These are phyloP conservation scores for Lepilemur septentrionalis DNA, from an alignment of 2,797 vertebrate species.

Conservation along the genomic window DNA sequence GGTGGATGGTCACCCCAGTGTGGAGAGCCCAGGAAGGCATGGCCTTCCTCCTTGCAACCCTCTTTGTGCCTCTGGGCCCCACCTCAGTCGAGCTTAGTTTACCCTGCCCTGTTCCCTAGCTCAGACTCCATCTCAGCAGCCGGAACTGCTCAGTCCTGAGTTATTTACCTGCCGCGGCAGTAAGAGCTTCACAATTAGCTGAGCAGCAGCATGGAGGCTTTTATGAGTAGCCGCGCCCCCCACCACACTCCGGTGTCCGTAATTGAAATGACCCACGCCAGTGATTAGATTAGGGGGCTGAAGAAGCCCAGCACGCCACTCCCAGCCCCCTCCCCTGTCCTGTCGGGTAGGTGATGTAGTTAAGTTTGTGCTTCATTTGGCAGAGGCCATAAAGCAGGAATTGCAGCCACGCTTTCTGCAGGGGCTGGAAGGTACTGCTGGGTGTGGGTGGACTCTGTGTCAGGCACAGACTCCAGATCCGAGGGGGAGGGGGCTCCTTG, in stretches of 20 bases:
- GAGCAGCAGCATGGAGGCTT: slow-evolving; percentile 58
- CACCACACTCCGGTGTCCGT: slow-evolving; percentile 66
- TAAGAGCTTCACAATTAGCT: slow-evolving; percentile 72
- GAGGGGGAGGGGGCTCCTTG: not conserved
- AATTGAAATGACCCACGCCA: slow-evolving; percentile 80
- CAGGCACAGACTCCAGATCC: not conserved
- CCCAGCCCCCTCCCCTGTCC: not conserved
- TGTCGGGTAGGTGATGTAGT: slow-evolving; percentile 68
- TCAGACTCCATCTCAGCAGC: slow-evolving; percentile 41
- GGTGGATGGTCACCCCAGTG: not conserved
- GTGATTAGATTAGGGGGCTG: slow-evolving; percentile 74
- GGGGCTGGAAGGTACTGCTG: slow-evolving; percentile 34
- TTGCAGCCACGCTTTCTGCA: slow-evolving; percentile 15
- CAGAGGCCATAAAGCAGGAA: slow-evolving; percentile 64
- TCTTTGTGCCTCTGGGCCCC: not conserved
- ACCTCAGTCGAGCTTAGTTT: not conserved
- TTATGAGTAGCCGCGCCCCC: slow-evolving; percentile 44
- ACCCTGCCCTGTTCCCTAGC: not conserved
- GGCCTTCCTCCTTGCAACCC: not conserved
- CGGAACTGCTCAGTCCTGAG: slow-evolving; percentile 51
- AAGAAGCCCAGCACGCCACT: slow-evolving; percentile 44
- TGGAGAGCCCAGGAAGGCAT: not conserved
- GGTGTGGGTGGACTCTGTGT: not conserved
- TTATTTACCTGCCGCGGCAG: slow-evolving; percentile 75
- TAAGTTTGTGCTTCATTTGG: slow-evolving; percentile 75